Percentiles rank a stretch among this genome's conserved stretches.
Conservation (phyloP, 2,113 vertebrate genomes). For the Vanacampus margaritifer region DNA sequence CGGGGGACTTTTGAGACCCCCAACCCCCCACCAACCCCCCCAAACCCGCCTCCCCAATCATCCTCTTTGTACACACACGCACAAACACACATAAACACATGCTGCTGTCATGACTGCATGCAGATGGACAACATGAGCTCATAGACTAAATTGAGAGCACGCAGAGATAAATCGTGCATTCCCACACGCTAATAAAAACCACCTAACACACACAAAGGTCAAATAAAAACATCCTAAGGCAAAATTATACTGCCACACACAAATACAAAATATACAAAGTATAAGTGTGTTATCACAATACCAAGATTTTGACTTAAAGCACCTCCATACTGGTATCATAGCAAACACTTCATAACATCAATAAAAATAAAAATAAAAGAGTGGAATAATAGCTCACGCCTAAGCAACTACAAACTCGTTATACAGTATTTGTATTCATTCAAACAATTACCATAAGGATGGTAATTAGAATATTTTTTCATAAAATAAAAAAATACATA, state of each 20-base stretch:
- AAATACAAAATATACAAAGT: not conserved
- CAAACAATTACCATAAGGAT: too few species aligned
- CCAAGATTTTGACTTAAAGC: too few species aligned
- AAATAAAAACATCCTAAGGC: not conserved
- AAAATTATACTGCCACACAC: not conserved
- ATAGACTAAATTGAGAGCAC: slow-evolving; percentile 43
- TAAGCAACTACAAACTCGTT: too few species aligned
- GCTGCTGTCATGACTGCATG: slow-evolving; percentile 51
- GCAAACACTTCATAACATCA: too few species aligned
- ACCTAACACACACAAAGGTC: slow-evolving; percentile 9
- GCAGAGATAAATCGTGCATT: slow-evolving; percentile 39
- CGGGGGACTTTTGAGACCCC: slow-evolving; percentile 64
- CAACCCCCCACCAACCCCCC: slow-evolving; percentile 52
- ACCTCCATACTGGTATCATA: too few species aligned
- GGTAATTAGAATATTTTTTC: too few species aligned
- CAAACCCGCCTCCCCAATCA: slow-evolving; percentile 20
- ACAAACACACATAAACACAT: slow-evolving; percentile 32
- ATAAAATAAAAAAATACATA: too few species aligned
- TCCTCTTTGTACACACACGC: slow-evolving; percentile 15
- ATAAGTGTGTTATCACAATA: too few species aligned
- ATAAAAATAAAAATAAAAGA: too few species aligned
- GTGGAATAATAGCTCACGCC: too few species aligned
- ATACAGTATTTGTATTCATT: too few species aligned
- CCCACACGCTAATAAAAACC: slow-evolving; percentile 19
- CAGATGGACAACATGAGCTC: slow-evolving; percentile 61